Evolutionary conservation across 2,888 invertebrate genomes (phyloP), one percentile per base, ranked within the genome.

Genomic region (Argynnis bischoffii): DNA sequence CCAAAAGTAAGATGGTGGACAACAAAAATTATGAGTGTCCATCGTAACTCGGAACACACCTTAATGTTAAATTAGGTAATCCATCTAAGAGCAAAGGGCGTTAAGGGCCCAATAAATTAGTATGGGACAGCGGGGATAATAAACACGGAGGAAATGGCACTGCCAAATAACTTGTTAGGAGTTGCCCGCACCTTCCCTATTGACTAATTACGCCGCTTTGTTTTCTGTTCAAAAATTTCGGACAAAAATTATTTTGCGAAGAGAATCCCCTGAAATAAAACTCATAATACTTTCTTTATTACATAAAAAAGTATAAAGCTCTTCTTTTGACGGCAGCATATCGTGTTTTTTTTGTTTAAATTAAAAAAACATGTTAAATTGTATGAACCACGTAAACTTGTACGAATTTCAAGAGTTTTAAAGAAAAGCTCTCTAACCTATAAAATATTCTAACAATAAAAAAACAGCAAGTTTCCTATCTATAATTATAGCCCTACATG

Each of bases 11-110:
- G 55, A 16, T 11, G 4, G 63, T 18, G n/a, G 35, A 11, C 63
- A 74, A 74, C 82, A 76, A 79, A 83, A 87, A 80, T 83, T 81
- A 86, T 85, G 82, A 79, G 75, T 76, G 81, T 76, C 78, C 77
- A 79, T 80, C 76, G 73, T 75, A 73, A 74, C 70, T 69, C 60
- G 54, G 74, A 72, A 74, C 74, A 79, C 81, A 80, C 86, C 85
- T 87, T 89, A 89, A 90, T 88, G 89, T 86, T 87, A 89, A 91
- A 92, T 92, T 89, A 91, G 91, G 90, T 82, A 84, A 92, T 92
- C 87, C 88, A 87, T 92, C 91, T 86, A 78, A 77, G 82, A 78
- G 78, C 84, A 83, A 81, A 87, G 88, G 90, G 89, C 86, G 90
- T 77, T 87, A 87, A 88, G 89, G 88, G 87, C 77, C 80, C 86